phyloP scores from a whole-genome alignment of 2,888 invertebrate genomes.

The Drosophila melanosoma region DNA sequence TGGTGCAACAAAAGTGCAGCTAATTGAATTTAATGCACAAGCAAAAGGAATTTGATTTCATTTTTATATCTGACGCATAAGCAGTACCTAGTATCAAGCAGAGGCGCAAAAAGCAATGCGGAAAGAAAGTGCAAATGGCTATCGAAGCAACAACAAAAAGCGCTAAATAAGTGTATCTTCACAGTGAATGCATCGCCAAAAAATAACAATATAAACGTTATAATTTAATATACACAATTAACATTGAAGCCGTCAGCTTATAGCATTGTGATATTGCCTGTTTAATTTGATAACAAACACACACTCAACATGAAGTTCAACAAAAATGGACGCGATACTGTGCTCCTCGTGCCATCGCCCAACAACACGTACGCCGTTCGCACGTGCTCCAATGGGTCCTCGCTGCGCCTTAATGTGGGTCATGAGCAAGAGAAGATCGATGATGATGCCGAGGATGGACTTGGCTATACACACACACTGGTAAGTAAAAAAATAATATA shows the following conservation, averaged over 20 bases:
- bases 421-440: conserved; percentile 51
- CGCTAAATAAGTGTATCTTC: conserved; percentile 28
- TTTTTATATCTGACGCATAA: conserved; percentile 53
- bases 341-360: conserved; percentile 74
- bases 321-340: conserved; percentile 73
- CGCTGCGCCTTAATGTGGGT: conserved; percentile 60
- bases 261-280: conserved; percentile 43
- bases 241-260: conserved; percentile 45
- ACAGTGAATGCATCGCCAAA: conserved; percentile 31
- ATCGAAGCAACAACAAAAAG: conserved; percentile 27
- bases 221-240: conserved; percentile 13
- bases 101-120: conserved; percentile 35
- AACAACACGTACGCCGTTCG: conserved; percentile 64
- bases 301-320: conserved; percentile 51
- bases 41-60: conserved; percentile 67
- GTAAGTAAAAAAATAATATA: conserved; percentile 68
- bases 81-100: conserved; percentile 29
- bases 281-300: conserved; percentile 27
- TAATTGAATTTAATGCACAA: conserved; percentile 76
- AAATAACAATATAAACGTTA: conserved; percentile 4
- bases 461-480: conserved; percentile 83
- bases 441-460: conserved; percentile 77
- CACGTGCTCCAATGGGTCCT: conserved; percentile 71
- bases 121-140: conserved; percentile 54
- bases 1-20: conserved; percentile 70